These are phyloP conservation scores for Polypedilum vanderplanki DNA, from an alignment of 1,140 invertebrate species.

Conservation along the genomic window DNA sequence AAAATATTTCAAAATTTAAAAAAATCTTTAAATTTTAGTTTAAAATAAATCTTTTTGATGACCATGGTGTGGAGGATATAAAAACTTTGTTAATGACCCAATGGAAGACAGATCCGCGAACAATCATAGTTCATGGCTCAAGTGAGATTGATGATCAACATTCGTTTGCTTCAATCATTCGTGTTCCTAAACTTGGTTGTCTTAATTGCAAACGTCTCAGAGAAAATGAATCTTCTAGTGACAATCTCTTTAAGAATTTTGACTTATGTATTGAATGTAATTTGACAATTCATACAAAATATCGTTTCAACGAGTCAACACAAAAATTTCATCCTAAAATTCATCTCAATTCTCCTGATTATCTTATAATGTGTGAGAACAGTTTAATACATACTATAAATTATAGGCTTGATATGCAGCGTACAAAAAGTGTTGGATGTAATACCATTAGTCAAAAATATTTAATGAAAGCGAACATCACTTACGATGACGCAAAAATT, in stretches of 20 bases:
- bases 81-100: slow-evolving; percentile 53
- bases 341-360: slow-evolving; percentile 41
- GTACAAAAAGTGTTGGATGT: neutral
- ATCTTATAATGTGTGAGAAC: slow-evolving; percentile 41
- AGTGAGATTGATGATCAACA: slow-evolving; percentile 42
- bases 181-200: slow-evolving; percentile 44
- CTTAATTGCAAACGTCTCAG: slow-evolving; percentile 42
- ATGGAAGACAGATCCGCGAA: slow-evolving; percentile 51
- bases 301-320: slow-evolving; percentile 41
- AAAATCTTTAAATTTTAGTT: slow-evolving; percentile 31
- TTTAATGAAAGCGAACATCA: neutral
- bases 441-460: neutral
- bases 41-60: slow-evolving; percentile 49
- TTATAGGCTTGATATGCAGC: slow-evolving; percentile 36
- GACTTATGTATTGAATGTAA: slow-evolving; percentile 42
- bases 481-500: neutral
- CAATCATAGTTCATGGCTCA: slow-evolving; percentile 50
- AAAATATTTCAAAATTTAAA: neutral
- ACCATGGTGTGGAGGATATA: slow-evolving; percentile 51
- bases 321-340: slow-evolving; percentile 40
- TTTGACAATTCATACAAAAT: slow-evolving; percentile 44
- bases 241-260: slow-evolving; percentile 35
- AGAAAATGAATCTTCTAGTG: slow-evolving; percentile 21
- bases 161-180: slow-evolving; percentile 42
- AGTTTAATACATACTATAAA: slow-evolving; percentile 43